A percentile compares a stretch with the other conserved stretches of the same genome.
Conservation (phyloP, 1,140 invertebrate species). For the Eubasilissa regina region DNA sequence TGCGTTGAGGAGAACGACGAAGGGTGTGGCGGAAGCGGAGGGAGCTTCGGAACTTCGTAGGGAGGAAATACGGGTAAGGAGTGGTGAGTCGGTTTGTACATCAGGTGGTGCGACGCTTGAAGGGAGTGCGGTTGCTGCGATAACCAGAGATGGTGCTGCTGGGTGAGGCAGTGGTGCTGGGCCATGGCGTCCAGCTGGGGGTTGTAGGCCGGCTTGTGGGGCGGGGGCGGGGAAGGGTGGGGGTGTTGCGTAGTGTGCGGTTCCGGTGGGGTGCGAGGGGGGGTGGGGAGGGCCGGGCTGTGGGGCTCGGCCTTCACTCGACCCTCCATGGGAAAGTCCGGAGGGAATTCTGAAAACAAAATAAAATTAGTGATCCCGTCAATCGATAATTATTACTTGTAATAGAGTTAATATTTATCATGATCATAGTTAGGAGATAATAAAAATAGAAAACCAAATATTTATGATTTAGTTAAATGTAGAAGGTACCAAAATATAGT, state of each 20-base stretch:
- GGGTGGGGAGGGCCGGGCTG: constrained; percentile 78
- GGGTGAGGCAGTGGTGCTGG: constrained; percentile 55
- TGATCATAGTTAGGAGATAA: neutral
- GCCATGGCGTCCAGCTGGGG: constrained; percentile 54
- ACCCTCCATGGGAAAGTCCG: constrained; percentile 71
- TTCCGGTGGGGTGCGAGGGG: constrained; percentile 82
- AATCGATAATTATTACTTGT: neutral
- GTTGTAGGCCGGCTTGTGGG: constrained; percentile 53
- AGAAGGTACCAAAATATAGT: too few relatives aligned
- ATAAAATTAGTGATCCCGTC: neutral
- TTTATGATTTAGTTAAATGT: too few relatives aligned
- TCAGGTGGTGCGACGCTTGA: constrained; percentile 48
- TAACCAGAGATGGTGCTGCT: constrained; percentile 58
- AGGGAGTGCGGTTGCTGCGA: constrained; percentile 57
- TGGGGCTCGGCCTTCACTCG: constrained; percentile 77
- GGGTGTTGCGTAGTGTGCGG: constrained; percentile 55
- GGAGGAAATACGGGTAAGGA: constrained; percentile 59
- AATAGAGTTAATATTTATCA: neutral
- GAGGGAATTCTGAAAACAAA: constrained; percentile 67
- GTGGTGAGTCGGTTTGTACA: constrained; percentile 56
- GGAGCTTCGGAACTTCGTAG: constrained; percentile 63
- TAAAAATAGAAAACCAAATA: neutral
- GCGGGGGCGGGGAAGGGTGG: constrained; percentile 60
- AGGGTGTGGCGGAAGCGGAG: constrained; percentile 33
- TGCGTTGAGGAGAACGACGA: constrained; percentile 59